phyloP scores from a whole-genome alignment of 2,888 invertebrate genomes.

The Latrodectus elegans region DNA sequence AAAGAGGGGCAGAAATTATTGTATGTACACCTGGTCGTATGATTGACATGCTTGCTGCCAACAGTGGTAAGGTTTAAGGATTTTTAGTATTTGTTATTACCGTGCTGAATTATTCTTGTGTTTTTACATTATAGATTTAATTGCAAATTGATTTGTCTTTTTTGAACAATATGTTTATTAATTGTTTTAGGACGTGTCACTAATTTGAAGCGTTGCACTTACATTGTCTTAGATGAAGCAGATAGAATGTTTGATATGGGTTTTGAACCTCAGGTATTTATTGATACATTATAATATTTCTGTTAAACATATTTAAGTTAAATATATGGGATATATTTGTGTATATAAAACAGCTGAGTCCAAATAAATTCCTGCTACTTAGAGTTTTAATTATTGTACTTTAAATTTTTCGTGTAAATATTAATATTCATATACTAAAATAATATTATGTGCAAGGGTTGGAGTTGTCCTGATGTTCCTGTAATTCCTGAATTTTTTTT shows the following conservation, averaged over 20 bases:
- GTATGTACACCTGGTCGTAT: constrained; percentile 99
- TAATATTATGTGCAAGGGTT: too few relatives aligned
- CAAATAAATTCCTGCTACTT: too few relatives aligned
- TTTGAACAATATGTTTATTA: too few relatives aligned
- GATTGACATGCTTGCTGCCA: constrained; percentile 99
- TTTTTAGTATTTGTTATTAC: not conserved
- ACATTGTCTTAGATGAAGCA: constrained; percentile 98
- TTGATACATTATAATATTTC: too few relatives aligned
- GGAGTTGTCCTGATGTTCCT: too few relatives aligned
- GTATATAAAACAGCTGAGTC: too few relatives aligned
- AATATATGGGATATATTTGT: too few relatives aligned
- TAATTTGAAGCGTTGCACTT: constrained; percentile 96
- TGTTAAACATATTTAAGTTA: too few relatives aligned
- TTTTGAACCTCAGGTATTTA: constrained; percentile 91
- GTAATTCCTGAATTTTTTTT: too few relatives aligned
- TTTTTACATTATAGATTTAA: not conserved
- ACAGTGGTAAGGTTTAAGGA: constrained; percentile 81
- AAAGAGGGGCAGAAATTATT: constrained; percentile 95
- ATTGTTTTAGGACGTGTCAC: constrained; percentile 90
- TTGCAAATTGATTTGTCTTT: not conserved
- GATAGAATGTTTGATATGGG: constrained; percentile 99
- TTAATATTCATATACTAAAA: too few relatives aligned
- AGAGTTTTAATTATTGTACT: too few relatives aligned
- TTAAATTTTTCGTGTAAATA: too few relatives aligned
- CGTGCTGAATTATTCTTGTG: constrained; percentile 1